Evolutionary conservation across 2,113 vertebrate species (phyloP), one percentile per base, ranked within the genome.

Genomic region (Phyllostomus discolor): DNA sequence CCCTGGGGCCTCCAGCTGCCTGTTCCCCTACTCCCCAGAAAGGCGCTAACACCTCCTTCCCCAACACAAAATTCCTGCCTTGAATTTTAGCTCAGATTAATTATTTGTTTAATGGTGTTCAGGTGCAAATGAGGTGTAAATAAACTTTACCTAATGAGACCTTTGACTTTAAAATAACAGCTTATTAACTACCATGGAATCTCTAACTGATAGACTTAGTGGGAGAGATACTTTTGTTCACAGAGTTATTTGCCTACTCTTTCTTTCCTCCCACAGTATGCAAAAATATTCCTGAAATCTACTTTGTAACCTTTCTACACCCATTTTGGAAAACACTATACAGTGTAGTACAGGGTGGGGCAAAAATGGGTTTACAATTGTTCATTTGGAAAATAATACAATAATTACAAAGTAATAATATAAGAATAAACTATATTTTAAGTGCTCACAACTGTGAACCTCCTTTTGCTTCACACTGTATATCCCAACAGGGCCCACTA

Each of bases 211-310:
- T 96, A 73, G 87, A 84, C 88, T 85, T 95, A 97, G 94, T 94
- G 83, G 90, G 95, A 92, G 87, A 95, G 90, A 79, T 12, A 67
- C 57, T 81, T 95, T 93, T 90, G 69, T 96, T 96, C 90, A 92
- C 86, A 96, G 92, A 96, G 72, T 66, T 96, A 87, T 93, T 95
- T 91, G 86, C 94, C 94, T 95, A 69, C 94, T 96, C 78, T 90
- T 59, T 90, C 81, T 95, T 85, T 93, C 94, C 90, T 95, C 87
- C 89, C 41, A 95, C 90, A 96, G 73, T 83, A 90, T 87, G 80
- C 80, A 96, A 83, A 94, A 96, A 90, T 91, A 62, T 43, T 84
- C 67, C 26, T 73, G 52, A 90, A 92, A 76, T 20, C 88, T 84
- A 93, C 89, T 95, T 95, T 96, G 66, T 93, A 70, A 95, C 70